Evolutionary conservation across 2,888 invertebrate species (phyloP), one percentile per base, ranked within the genome.

Genomic region (Limnephilus lunatus): DNA sequence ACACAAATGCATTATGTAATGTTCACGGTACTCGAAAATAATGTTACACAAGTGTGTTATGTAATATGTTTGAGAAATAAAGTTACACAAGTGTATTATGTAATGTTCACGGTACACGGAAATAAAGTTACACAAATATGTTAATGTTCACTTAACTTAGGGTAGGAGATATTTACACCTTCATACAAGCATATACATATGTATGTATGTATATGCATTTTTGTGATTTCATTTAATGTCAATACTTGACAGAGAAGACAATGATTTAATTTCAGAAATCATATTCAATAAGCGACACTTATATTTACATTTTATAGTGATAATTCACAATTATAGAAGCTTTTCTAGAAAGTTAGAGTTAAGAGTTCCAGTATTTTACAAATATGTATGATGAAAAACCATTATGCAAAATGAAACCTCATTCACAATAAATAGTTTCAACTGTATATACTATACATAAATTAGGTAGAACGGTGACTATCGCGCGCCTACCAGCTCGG

Each of bases 211-310:
- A 83, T 5, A 11, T 83, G 2, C 25, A 35, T 86, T n/a, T 86
- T 86, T 86, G 86, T 48, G 85, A 86, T 44, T 86, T 25, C 44
- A n/a, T 86, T 86, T 39, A 30, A 85, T n/a, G 32, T 85, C 85
- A 86, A 86, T 44, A 44, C 44, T 44, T 86, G 86, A 44, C 30
- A 44, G 48, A 32, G 32, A 83, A 35, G 39, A 83, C 35, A 35
- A 83, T 83, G 32, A 83, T 83, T 83, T 35, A 83, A 83, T 83
- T 35, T 83, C 83, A 83, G 83, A 35, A 83, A 12, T 83, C 7
- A 83, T 83, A 83, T 83, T 25, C 86, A 30, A 44, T 85, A 85
- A 85, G 85, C 44, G n/a, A 86, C n/a, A 86, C 12, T 86, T 48
- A 86, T 39, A 86, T 86, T 39, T 86, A 86, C 86, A 44, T 39